Evolutionary conservation across 1,140 invertebrate species (phyloP), one percentile per base, ranked within the genome.

Genomic region (Mycetomoellerius zeteki): DNA sequence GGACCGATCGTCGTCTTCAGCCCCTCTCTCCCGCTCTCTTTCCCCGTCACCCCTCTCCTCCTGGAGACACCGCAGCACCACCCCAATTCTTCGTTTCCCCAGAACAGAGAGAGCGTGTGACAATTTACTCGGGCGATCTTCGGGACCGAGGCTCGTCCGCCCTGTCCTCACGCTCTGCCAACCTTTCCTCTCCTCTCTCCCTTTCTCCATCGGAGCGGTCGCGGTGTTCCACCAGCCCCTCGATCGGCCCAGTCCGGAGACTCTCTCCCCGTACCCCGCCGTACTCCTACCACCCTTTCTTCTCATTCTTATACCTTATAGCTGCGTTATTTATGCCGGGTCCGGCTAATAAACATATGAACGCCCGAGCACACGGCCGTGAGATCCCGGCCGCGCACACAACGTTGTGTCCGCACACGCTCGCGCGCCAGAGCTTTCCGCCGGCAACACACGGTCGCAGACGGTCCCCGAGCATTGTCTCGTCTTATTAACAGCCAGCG

Each of bases 301-400:
- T 92, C 88, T 84, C 87, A 58, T 92, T 93, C 92, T 94, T 92
- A 92, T 93, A 92, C 93, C 94, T 94, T 94, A 95, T 95, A 93
- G 94, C 93, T 91, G 93, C 92, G 94, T 95, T 95, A 95, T 95
- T 95, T 95, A 95, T 95, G 94, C 94, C 90, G 92, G 94, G 93
- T 95, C 94, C 90, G 93, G 94, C 95, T 95, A 95, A 95, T 95
- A 95, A 95, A 95, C 94, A 95, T 95, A 95, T 95, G 94, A 95
- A 95, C 94, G 94, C 93, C 93, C 92, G 93, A 94, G 93, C 90
- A 82, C 80, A 73, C 84, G 85, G 86, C 62, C 89, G 72, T 87
- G 88, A 87, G 88, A 90, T 84, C 78, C 78, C 60, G 86, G 50
- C 54, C 75, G 54, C 64, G 84, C 85, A 80, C 86, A 87, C 86